phyloP scores from a whole-genome alignment of 2,888 invertebrate species.

The Azorinus chamasolen region DNA sequence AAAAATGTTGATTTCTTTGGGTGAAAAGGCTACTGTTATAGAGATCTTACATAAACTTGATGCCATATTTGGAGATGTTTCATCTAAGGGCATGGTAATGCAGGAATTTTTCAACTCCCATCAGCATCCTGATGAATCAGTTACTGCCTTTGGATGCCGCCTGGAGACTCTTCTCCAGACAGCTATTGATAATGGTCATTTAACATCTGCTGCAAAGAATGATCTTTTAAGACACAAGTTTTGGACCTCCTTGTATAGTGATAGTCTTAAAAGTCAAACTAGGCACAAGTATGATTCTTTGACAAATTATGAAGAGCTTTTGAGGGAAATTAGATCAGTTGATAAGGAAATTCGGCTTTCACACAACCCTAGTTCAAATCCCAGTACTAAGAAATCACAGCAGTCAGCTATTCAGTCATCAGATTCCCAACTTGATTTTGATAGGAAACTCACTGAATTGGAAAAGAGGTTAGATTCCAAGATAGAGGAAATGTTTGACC shows the following conservation, averaged over 20 bases:
- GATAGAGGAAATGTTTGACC: slow-evolving; percentile 20
- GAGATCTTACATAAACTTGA: slow-evolving; percentile 31
- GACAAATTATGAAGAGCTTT: slow-evolving; percentile 24
- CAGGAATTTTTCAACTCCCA: slow-evolving; percentile 35
- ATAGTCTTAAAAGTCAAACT: slow-evolving; percentile 29
- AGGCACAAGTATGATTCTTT: slow-evolving; percentile 46
- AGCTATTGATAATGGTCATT: no score
- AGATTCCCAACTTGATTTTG: neutral
- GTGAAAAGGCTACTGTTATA: slow-evolving; percentile 21
- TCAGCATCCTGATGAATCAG: slow-evolving; percentile 30
- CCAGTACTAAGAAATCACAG: neutral
- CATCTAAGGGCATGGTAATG: slow-evolving; percentile 36
- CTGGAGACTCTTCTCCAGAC: no score
- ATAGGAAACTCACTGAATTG: slow-evolving; percentile 11
- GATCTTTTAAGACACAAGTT: slow-evolving; percentile 42
- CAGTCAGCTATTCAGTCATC: neutral
- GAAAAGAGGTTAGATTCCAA: slow-evolving; percentile 13
- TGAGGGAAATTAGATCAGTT: neutral
- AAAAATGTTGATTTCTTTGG: slow-evolving; percentile 31
- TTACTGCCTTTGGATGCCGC: slow-evolving; percentile 40
- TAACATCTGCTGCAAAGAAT: slow-evolving; percentile 31
- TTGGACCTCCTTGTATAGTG: slow-evolving; percentile 33
- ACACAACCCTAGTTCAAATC: neutral
- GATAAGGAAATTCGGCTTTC: neutral
- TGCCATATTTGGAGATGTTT: slow-evolving; percentile 30